Base-by-base conservation (phyloP, 2,113 vertebrate genomes). In the Semnopithecus entellus region DNA sequence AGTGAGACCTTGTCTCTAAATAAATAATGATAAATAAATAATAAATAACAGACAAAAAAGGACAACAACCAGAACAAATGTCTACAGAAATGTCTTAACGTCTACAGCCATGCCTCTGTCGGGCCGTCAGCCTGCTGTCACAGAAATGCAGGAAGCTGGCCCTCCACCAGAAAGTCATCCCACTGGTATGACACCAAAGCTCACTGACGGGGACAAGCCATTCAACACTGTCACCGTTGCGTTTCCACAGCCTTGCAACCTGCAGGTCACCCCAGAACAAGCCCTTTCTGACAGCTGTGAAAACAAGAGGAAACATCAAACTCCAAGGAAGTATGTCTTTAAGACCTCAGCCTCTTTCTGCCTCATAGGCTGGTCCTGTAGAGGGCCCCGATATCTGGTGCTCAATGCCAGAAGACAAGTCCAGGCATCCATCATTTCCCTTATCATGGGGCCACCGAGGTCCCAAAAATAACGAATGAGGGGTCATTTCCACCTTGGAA, bases 401-500 rank as follows among this genome's bases (percentile, higher is more conserved):
- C 59, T 1, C 64, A 81, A 2, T 2, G 32, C 76, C 11, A n/a
- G 61, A 82, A 73, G 76, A 64, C n/a, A 83, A n/a, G 22, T 52
- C 76, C 38, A 50, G 57, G 52, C 45, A 88, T 11, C 57, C 38
- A 75, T 35, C 38, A 38, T 17, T 50, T 25, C n/a, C 78, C 78
- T 61, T 32, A 40, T 38, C 35, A 6, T 0, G 27, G 81, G 61
- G 68, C 30, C 85, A 82, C 27, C 0, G 0, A 38, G 55, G 59
- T 30, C 61, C 61, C 7, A 66, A 84, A 90, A 80, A 38, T 27
- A 66, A 14, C 23, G 23, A 9, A 55, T 18, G 11, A 2, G 0
- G 27, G 57, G 40, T 38, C 3, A 40, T 81, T 68, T 94, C 57
- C 72, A 94, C 48, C 64, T 61, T 88, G 66, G 91, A 88, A 75